A percentile compares a stretch with the other conserved stretches of the same genome.
These are phyloP conservation scores for Xestia xanthographa DNA, from an alignment of 2,888 invertebrate genomes.

Conservation along the genomic window DNA sequence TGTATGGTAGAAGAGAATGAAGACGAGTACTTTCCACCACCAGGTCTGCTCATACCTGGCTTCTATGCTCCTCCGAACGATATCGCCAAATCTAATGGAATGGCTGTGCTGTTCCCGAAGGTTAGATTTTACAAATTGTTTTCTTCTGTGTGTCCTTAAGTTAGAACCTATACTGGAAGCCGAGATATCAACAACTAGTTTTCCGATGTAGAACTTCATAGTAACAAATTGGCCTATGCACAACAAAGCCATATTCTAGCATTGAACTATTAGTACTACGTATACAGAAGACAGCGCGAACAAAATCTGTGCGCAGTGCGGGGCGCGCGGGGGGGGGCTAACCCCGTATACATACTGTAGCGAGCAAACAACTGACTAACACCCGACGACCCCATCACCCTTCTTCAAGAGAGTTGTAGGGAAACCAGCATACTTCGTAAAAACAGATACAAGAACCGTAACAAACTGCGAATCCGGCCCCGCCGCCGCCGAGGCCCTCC, in stretches of 20 bases:
- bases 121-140: conserved; percentile 64
- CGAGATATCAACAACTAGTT: not conserved
- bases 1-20: conserved; percentile 73
- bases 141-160: not conserved
- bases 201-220: not conserved
- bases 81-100: conserved; percentile 84
- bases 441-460: too few relatives aligned
- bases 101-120: conserved; percentile 84
- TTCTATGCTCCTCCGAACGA: conserved; percentile 86
- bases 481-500: too few relatives aligned
- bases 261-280: too few relatives aligned
- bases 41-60: conserved; percentile 83
- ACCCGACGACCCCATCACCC: too few relatives aligned
- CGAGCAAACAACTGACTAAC: too few relatives aligned
- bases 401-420: too few relatives aligned
- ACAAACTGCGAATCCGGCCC: too few relatives aligned
- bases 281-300: too few relatives aligned
- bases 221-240: not conserved
- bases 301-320: too few relatives aligned
- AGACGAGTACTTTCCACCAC: conserved; percentile 83
- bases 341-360: too few relatives aligned
- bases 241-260: not conserved
- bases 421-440: too few relatives aligned
- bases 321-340: too few relatives aligned
- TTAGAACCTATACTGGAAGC: not conserved